phyloP scores from a whole-genome alignment of 1,140 invertebrate genomes.

The Leptinotarsa defecta region DNA sequence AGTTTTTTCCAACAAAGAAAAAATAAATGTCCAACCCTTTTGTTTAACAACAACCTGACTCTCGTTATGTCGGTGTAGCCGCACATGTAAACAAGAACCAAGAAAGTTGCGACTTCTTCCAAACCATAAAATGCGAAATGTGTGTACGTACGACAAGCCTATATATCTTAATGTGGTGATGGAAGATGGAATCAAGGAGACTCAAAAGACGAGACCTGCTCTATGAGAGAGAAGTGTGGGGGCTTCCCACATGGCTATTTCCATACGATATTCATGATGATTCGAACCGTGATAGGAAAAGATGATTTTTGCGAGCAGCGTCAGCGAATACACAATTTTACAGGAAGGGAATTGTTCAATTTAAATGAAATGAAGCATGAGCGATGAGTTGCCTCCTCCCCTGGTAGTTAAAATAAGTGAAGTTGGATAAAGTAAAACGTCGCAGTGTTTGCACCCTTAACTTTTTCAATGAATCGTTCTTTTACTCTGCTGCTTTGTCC shows the following conservation, averaged over 20 bases:
- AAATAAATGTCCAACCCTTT: neutral
- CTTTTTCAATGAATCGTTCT: too few species aligned
- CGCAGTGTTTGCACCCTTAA: too few species aligned
- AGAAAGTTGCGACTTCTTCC: constrained; percentile 17
- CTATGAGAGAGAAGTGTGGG: constrained; percentile 14
- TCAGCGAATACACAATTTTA: neutral
- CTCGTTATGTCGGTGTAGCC: neutral
- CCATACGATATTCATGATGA: constrained; percentile 35
- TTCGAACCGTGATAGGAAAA: neutral
- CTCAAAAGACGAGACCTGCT: constrained; percentile 13
- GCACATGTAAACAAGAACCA: constrained; percentile 13
- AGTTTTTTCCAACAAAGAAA: neutral
- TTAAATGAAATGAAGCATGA: neutral
- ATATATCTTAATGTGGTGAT: constrained; percentile 24
- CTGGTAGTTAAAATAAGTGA: too few species aligned
- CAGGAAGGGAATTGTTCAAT: neutral
- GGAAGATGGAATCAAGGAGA: constrained; percentile 24
- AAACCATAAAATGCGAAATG: constrained; percentile 20
- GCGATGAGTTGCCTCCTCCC: too few species aligned
- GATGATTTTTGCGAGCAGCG: neutral
- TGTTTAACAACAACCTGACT: neutral
- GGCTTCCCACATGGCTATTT: constrained; percentile 29
- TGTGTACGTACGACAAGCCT: constrained; percentile 25
- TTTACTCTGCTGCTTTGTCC: too few species aligned
- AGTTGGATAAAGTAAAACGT: too few species aligned